These are phyloP conservation scores for Scelioninae gen. 1 DNA, from an alignment of 2,888 invertebrate genomes.

Conservation along the genomic window DNA sequence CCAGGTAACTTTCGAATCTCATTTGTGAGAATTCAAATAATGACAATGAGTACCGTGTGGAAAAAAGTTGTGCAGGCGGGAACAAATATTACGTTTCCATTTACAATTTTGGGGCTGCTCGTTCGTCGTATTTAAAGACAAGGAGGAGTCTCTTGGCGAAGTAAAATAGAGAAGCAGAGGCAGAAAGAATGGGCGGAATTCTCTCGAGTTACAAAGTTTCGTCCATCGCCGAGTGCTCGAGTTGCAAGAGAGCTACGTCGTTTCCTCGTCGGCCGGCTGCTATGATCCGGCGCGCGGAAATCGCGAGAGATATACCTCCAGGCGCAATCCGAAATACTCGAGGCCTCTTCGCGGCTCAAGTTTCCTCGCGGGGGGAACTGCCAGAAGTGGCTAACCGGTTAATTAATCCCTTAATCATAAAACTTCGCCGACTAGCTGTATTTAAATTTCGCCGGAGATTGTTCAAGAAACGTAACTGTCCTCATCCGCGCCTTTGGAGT, in stretches of 20 bases:
- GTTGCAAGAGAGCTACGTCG: constrained; percentile 63
- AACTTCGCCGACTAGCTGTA: constrained; percentile 77
- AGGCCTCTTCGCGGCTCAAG: constrained; percentile 67
- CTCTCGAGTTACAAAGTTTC: constrained; percentile 71
- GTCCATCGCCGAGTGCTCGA: constrained; percentile 64
- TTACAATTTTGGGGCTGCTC: constrained; percentile 58
- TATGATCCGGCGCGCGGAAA: constrained; percentile 70
- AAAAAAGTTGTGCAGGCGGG: constrained; percentile 47
- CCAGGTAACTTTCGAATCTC: neutral
- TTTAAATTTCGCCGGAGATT: constrained; percentile 74
- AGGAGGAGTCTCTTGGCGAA: constrained; percentile 47
- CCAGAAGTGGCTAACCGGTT: constrained; percentile 70
- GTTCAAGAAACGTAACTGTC: constrained; percentile 68
- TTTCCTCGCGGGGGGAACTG: constrained; percentile 40
- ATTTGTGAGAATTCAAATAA: constrained; percentile 14
- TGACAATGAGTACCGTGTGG: constrained; percentile 23
- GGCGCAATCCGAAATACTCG: constrained; percentile 74
- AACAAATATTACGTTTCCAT: constrained; percentile 68
- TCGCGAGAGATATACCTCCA: constrained; percentile 73
- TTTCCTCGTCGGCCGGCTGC: constrained; percentile 53
- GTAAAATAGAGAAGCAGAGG: constrained; percentile 63
- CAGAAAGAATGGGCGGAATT: constrained; percentile 69
- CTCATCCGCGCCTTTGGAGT: constrained; percentile 69
- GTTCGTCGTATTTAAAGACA: constrained; percentile 64
- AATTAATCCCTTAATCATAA: constrained; percentile 81